Conservation (phyloP, 2,113 vertebrate genomes). For the Panthera uncia region DNA sequence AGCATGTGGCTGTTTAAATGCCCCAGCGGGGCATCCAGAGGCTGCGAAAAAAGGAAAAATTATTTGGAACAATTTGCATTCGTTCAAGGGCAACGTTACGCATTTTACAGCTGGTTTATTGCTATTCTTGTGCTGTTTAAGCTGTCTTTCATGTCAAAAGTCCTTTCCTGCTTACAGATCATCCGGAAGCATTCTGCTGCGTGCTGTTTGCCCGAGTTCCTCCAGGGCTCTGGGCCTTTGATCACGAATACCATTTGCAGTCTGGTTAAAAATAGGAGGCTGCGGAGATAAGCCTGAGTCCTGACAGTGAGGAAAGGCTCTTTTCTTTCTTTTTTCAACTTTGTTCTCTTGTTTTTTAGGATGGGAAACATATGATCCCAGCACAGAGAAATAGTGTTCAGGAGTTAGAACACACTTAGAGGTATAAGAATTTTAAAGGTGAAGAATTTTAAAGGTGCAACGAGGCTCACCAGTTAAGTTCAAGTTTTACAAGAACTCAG, state of each 20-base stretch:
- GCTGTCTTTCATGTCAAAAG: conserved; percentile 95
- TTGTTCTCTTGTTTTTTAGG: background rate
- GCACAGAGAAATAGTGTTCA: background rate
- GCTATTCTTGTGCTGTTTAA: conserved; percentile 91
- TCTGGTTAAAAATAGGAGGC: conserved; percentile 55
- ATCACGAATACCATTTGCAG: conserved; percentile 2
- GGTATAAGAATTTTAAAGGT: background rate
- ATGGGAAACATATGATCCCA: background rate
- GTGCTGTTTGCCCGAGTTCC: conserved; percentile 86
- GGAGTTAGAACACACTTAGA: background rate
- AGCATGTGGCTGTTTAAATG: conserved; percentile 86
- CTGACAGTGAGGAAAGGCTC: background rate
- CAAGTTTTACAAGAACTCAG: background rate
- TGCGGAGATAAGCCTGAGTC: conserved; percentile 13
- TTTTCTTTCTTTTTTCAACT: conserved; percentile 21
- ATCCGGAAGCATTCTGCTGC: conserved; percentile 89
- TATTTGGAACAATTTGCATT: conserved; percentile 88
- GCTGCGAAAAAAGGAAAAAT: conserved; percentile 82
- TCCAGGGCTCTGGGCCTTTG: conserved; percentile 35
- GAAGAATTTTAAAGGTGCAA: background rate
- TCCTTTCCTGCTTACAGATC: conserved; percentile 95
- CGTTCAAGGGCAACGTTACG: conserved; percentile 88
- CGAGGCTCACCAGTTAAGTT: background rate
- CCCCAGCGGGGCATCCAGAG: conserved; percentile 83
- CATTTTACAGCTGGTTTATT: conserved; percentile 91